Conservation (phyloP, 2,888 invertebrate genomes). For the Hecatera dysodea region DNA sequence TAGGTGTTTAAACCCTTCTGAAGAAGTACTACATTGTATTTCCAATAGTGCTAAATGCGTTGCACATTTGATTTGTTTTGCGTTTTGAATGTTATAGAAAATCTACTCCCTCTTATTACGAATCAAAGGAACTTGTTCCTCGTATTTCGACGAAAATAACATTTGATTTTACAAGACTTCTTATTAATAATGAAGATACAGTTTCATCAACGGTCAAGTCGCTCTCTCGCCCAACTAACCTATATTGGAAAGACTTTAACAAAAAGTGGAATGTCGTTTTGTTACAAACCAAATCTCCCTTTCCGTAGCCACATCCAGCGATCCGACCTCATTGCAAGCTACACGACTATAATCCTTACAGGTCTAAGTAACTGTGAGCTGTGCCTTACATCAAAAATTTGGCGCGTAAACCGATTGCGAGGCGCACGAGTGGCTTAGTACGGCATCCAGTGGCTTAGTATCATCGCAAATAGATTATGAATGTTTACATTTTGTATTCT, state of each 20-base stretch:
- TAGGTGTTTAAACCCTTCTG: neutral
- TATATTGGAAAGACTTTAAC: neutral
- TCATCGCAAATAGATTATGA: slow-evolving; percentile 57
- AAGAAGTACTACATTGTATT: neutral
- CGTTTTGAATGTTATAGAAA: no score
- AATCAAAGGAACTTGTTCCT: neutral
- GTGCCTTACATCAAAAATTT: slow-evolving; percentile 70
- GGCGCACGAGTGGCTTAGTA: slow-evolving; percentile 31
- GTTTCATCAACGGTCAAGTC: neutral
- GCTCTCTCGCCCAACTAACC: no score
- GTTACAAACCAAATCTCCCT: neutral
- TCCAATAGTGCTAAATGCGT: neutral
- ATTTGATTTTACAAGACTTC: neutral
- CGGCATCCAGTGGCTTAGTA: slow-evolving; percentile 45
- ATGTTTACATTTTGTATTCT: slow-evolving; percentile 40
- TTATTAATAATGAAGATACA: neutral
- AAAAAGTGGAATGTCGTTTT: neutral
- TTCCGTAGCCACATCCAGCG: slow-evolving; percentile 49
- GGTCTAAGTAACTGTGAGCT: slow-evolving; percentile 52
- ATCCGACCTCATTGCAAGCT: slow-evolving; percentile 31
- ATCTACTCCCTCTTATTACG: no score
- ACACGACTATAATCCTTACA: slow-evolving; percentile 48
- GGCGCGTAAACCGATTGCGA: slow-evolving; percentile 67
- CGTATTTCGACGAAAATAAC: neutral
- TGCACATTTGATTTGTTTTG: neutral